Evolutionary conservation across 2,888 invertebrate genomes (phyloP), one percentile per base, ranked within the genome.

Genomic region (Ochropacha duplaris): DNA sequence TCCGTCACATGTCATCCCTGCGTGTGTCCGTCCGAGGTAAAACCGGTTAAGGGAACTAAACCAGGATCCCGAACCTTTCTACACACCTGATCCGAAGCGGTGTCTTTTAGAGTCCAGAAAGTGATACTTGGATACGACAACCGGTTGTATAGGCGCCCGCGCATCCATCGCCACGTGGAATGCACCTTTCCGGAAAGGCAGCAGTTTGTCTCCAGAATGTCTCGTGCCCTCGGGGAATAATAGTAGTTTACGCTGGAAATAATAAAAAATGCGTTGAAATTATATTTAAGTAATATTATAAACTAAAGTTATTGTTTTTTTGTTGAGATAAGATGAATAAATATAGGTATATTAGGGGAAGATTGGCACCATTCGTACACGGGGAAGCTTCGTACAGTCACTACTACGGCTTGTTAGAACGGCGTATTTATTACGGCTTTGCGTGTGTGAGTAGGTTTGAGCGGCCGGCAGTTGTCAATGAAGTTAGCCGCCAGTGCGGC

Each of bases 151-250:
- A 4, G 98, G 97, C 60, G 97, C 95, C 78, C 95, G 95, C 5
- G 97, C 96, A 66, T 95, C 95, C 64, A 98, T 92, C 0, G 99
- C 99, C 65, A 99, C 95, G 87, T 98, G 98, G 91, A 99, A 99
- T 4, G 98, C 98, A 9, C 99, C 99, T 84, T 99, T 99, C 82
- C 99, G 98, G 87, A 99, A 98, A 1, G 98, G 97, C 71, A 98
- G 87, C 74, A 99, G 88, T 26, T 94, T 94, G 31, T 95, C 96
- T 4, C 94, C 94, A n/a, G 94, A 94, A 79, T 96, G 95, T 62
- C 99, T 93, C 8, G 98, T 98, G 16, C 99, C 99, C 90, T 99
- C 99, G 0, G 99, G 98, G 84, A 98, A 99, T 62, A 99, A 94
- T 80, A 97, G 94, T 55, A 99, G 90, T 84, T 96, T 96, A 14